Conservation (phyloP, 2,113 vertebrate genomes). For the Anser cygnoides region DNA sequence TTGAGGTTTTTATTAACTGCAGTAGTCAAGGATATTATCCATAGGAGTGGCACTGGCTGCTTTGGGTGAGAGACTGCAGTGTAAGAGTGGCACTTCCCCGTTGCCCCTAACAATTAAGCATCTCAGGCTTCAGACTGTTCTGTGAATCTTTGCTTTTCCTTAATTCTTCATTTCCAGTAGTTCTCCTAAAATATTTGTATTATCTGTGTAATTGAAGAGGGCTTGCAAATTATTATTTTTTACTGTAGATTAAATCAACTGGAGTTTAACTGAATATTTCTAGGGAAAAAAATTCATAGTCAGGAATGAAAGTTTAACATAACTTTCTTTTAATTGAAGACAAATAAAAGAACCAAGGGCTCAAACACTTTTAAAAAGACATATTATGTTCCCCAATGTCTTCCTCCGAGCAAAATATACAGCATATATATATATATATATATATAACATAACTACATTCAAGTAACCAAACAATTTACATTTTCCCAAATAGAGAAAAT, state of each 20-base stretch:
- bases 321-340: conserved; percentile 73
- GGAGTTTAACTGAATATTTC: not conserved
- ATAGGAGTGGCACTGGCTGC: not conserved
- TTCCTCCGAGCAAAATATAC: conserved; percentile 85
- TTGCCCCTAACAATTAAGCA: not conserved
- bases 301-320: not conserved
- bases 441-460: conserved; percentile 80
- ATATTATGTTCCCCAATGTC: conserved; percentile 20
- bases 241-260: not conserved
- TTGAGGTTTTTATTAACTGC: not conserved
- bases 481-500: conserved; percentile 66
- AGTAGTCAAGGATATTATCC: not conserved
- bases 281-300: not conserved
- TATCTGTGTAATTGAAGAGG: not conserved
- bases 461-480: conserved; percentile 86
- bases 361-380: conserved; percentile 55
- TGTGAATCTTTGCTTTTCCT: not conserved
- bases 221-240: not conserved
- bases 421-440: conserved; percentile 65
- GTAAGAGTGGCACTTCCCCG: rapidly evolving
- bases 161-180: not conserved
- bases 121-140: not conserved
- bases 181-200: not conserved
- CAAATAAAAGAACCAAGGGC: conserved; percentile 70
- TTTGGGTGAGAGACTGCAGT: too few species aligned